Base-by-base conservation (phyloP, 2,888 invertebrate species). In the Hypselothyrea guttata region DNA sequence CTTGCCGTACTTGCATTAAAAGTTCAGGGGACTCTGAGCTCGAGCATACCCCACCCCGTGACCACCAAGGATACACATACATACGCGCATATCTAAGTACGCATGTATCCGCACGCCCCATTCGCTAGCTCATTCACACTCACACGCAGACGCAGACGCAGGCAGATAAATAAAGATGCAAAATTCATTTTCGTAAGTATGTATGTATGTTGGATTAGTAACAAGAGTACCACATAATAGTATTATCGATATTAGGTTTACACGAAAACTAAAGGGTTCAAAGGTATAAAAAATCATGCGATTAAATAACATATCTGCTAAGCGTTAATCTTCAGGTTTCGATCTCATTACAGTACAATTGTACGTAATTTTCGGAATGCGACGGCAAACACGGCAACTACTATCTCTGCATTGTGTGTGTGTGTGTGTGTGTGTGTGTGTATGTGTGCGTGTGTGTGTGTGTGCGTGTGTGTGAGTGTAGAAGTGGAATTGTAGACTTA, bases 251-350 rank as follows among this genome's bases (percentile, higher is more conserved):
- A 68, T 51, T 72, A 72, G 45, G 57, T 51, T 44, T 57, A 58
- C 55, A 74, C 47, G 61, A 57, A 64, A 71, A 71, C 33, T 46
- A 65, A 38, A 71, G 56, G 15, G 38, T 28, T 53, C 49, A 63
- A 67, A 53, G 40, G 12, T 57, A 75, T 59, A 71, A 57, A 66
- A 61, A 71, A 71, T 66, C 66, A 73, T 75, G 75, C 75, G 45
- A 42, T 66, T 58, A 57, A 63, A 66, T 59, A 71, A 75, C 52
- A 18, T 22, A 55, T 57, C 63, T 67, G 54, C 59, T 67, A 75
- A 60, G 70, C 56, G 51, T 53, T 69, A 57, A 40, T 38, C 9
- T 37, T 44, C 44, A 71, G 30, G 12, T 40, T n/a, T n/a, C n/a
- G n/a, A 56, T 68, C 52, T 68, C 70, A 69, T 47, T 56, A 41